Base-by-base conservation (phyloP, 2,888 invertebrate genomes). In the Lasius platythorax region DNA sequence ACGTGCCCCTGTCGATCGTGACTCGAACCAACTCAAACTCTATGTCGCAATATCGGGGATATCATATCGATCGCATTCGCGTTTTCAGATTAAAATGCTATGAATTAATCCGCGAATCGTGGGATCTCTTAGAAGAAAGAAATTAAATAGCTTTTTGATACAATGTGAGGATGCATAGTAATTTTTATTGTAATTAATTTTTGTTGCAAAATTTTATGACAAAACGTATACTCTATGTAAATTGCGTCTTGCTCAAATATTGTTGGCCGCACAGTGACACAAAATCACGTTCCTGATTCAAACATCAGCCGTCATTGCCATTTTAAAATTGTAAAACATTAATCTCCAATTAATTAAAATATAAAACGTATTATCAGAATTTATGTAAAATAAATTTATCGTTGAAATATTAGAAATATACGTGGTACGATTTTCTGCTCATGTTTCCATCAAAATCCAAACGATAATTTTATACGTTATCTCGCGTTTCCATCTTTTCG, bases 1-100 rank as follows among this genome's bases (percentile, higher is more conserved):
- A 68, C 61, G 79, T 81, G 79, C 79, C 74, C 79, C 74, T 81
- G 79, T 81, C 74, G 79, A 81, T 81, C 79, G 79, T 81, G 79
- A 81, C 75, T 73, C 74, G 75, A 46, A 81, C 58, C 74, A 46
- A 73, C 74, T 61, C 61, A 61, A 81, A 74, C 75, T 73, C 58
- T 28, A 18, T 74, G 79, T 74, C 82, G 82, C 75, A 79, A 64
- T 79, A 82, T 82, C 82, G 63, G 40, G 37, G 63, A 76, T 63
- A 79, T 73, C 23, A 46, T 82, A 75, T 78, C 82, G 75, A 64
- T 82, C 73, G 43, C 43, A 23, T 23, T 43, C 72, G 58, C 37
- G 12, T 61, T 81, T 53, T 61, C 6, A 3, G 33, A 73, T 79
- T 61, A 23, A 46, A 58, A 79, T 33, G 40, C 33, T 23, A 1